Evolutionary conservation across 2,113 vertebrate genomes (phyloP).

Genomic region (Glaucidium brasilianum): DNA sequence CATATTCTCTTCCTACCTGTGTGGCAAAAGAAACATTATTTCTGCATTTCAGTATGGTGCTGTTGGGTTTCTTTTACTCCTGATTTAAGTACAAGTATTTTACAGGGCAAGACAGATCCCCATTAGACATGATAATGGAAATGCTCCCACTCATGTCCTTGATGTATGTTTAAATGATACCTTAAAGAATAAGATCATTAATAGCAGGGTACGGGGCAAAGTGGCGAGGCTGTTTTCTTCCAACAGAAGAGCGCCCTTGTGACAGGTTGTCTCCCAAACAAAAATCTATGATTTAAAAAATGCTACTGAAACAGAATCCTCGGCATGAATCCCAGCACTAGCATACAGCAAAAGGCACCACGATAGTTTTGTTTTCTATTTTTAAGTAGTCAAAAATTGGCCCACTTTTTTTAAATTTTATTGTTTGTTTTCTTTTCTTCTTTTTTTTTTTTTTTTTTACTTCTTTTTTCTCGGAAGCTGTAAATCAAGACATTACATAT

Average conservation of each 20-base stretch:
- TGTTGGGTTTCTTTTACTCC: background rate
- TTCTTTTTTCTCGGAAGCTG: conserved; percentile 83
- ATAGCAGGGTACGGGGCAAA: conserved; percentile 79
- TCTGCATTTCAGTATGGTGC: background rate
- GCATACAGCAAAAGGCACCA: conserved; percentile 99
- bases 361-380: conserved; percentile 98
- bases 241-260: conserved; percentile 10
- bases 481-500: conserved; percentile 99
- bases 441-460: conserved; percentile 66
- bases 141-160: conserved; percentile 24
- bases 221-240: conserved; percentile 70
- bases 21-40: background rate
- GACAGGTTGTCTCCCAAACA: conserved; percentile 44
- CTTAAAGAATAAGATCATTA: conserved; percentile 82
- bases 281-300: conserved; percentile 80
- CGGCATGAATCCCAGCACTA: conserved; percentile 87
- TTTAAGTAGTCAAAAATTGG: conserved; percentile 99
- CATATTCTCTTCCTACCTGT: conserved; percentile 2
- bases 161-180: conserved; percentile 37
- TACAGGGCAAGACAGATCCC: conserved; percentile 41
- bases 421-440: conserved; percentile 88
- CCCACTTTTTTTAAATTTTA: conserved; percentile 90
- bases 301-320: conserved; percentile 86
- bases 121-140: conserved; percentile 7
- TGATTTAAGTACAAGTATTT: conserved; percentile 6